Conservation (phyloP, 2,888 invertebrate genomes). For the Epistrophe grossulariae region DNA sequence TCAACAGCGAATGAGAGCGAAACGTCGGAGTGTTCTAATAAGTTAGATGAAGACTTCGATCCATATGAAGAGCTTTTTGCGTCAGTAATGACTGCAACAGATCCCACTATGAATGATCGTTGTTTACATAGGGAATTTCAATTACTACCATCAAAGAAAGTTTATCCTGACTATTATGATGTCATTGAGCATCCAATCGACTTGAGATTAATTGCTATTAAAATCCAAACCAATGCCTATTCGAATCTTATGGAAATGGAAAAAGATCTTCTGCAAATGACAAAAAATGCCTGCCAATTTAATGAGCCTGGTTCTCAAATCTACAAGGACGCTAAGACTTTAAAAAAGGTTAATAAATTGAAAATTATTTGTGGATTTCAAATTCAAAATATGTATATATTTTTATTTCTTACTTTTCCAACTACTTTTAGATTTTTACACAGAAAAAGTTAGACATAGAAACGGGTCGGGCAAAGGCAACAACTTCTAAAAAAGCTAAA, state of each 20-base stretch:
- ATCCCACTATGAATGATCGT: slow-evolving; percentile 88
- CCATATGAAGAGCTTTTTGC: slow-evolving; percentile 95
- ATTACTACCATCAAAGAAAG: slow-evolving; percentile 94
- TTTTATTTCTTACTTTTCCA: neutral
- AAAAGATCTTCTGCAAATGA: slow-evolving; percentile 94
- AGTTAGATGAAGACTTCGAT: slow-evolving; percentile 90
- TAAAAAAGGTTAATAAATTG: slow-evolving; percentile 87
- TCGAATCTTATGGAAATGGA: slow-evolving; percentile 92
- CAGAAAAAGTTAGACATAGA: slow-evolving; percentile 90
- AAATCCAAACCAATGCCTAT: slow-evolving; percentile 94
- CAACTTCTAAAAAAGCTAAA: slow-evolving; percentile 84
- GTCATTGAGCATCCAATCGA: slow-evolving; percentile 98
- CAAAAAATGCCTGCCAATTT: slow-evolving; percentile 96
- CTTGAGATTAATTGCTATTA: slow-evolving; percentile 95
- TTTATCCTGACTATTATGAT: slow-evolving; percentile 97
- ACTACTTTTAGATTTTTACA: slow-evolving; percentile 85
- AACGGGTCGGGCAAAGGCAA: slow-evolving; percentile 87
- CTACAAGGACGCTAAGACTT: slow-evolving; percentile 95
- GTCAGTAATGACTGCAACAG: slow-evolving; percentile 93
- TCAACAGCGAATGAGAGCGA: slow-evolving; percentile 84
- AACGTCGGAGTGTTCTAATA: slow-evolving; percentile 89
- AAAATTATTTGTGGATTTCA: neutral
- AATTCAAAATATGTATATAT: neutral
- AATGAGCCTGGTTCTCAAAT: slow-evolving; percentile 98
- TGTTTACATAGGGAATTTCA: slow-evolving; percentile 94